These are phyloP conservation scores for Bombus sylvicola DNA, from an alignment of 1,140 invertebrate genomes.

Conservation along the genomic window DNA sequence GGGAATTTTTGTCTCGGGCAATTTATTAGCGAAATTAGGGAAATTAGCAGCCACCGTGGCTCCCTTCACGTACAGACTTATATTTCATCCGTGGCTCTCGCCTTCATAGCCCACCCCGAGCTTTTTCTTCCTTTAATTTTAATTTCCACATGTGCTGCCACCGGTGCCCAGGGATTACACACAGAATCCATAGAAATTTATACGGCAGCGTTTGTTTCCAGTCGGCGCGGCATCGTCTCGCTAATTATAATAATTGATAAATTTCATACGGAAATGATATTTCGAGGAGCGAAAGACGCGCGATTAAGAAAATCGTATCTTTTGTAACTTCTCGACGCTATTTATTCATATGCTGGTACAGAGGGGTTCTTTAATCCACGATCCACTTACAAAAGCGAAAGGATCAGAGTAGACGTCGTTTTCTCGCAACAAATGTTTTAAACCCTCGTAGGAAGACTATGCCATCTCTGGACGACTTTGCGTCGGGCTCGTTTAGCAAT, in stretches of 20 bases:
- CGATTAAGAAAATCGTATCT: not conserved
- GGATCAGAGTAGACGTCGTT: not conserved
- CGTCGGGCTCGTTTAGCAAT: constrained; percentile 55
- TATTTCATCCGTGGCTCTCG: constrained; percentile 35
- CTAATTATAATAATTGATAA: not conserved
- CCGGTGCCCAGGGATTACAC: not conserved
- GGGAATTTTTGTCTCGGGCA: constrained; percentile 70
- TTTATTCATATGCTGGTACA: not conserved
- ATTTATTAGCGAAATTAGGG: constrained; percentile 77
- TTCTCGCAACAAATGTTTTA: constrained; percentile 49
- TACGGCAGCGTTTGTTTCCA: constrained; percentile 9
- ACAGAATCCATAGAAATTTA: constrained; percentile 33
- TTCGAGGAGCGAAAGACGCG: not conserved
- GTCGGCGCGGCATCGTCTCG: no score
- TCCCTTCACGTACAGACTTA: constrained; percentile 60
- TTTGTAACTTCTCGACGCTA: not conserved
- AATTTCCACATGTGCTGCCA: constrained; percentile 19
- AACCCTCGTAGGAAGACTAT: not conserved
- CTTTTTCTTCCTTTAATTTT: constrained; percentile 39
- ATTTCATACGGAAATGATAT: no score
- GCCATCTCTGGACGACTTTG: not conserved
- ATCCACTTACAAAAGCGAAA: not conserved
- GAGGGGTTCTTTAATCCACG: not conserved
- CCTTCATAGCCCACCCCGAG: not conserved
- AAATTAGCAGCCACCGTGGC: constrained; percentile 68